phyloP scores from a whole-genome alignment of 2,797 vertebrate species.

The Lepus townsendii region DNA sequence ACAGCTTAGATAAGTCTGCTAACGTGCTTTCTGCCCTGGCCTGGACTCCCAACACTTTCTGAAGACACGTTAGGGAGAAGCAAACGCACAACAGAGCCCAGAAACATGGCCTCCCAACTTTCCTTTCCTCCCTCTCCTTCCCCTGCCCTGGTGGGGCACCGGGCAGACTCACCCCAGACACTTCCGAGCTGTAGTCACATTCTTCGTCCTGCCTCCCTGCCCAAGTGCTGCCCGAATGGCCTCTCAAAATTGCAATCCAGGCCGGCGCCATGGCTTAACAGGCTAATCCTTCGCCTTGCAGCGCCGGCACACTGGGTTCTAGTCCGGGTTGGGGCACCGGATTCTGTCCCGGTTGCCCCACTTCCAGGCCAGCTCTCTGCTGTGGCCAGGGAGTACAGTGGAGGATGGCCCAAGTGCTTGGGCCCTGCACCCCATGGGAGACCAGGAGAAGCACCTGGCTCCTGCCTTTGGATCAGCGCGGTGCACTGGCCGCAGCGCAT shows the following conservation, averaged over 20 bases:
- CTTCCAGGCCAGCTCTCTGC: too few relatives aligned
- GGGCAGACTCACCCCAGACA: background rate
- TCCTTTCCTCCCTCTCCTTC: background rate
- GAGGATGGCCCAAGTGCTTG: too few relatives aligned
- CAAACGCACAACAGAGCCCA: background rate
- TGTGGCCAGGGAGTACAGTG: too few relatives aligned
- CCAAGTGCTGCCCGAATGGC: conserved; percentile 89
- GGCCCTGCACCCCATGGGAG: too few relatives aligned
- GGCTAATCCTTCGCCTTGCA: too few relatives aligned
- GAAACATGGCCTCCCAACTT: background rate
- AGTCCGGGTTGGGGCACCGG: too few relatives aligned
- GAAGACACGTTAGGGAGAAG: background rate
- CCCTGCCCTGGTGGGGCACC: background rate
- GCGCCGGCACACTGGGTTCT: too few relatives aligned
- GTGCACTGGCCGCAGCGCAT: too few relatives aligned
- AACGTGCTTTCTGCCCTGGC: background rate
- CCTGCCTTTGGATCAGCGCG: too few relatives aligned
- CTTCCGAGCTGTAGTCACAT: conserved; percentile 50
- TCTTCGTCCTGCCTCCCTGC: accelerated
- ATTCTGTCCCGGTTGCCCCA: too few relatives aligned
- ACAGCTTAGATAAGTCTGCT: conserved; percentile 34
- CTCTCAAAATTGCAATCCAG: conserved; percentile 97
- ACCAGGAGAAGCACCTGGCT: too few relatives aligned
- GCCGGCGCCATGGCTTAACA: too few relatives aligned
- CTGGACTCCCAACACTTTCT: conserved; percentile 27